Evolutionary conservation across 1,140 invertebrate genomes (phyloP).

Genomic region (Philopotamus ludificatus): DNA sequence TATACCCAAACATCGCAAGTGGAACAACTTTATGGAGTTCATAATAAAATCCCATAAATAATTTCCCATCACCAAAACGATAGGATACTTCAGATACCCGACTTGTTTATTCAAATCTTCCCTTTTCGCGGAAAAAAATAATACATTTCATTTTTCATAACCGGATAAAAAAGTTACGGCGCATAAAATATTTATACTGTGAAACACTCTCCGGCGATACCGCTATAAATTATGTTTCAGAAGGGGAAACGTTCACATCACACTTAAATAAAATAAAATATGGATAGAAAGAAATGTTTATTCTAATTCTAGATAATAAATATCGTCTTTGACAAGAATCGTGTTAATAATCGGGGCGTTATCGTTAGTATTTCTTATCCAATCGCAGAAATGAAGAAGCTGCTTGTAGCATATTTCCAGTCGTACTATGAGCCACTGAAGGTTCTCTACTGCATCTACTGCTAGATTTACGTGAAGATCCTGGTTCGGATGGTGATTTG

Average conservation of each 20-base stretch:
- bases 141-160: neutral
- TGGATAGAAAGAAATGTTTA: neutral
- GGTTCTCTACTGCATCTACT: slow-evolving; percentile 2
- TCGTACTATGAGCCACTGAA: slow-evolving; percentile 13
- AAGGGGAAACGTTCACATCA: neutral
- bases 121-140: neutral
- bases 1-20: too few relatives aligned
- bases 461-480: slow-evolving; percentile 19
- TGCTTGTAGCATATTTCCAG: slow-evolving; percentile 22
- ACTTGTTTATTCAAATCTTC: slow-evolving; percentile 15
- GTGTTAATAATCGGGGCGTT: neutral
- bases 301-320: too few relatives aligned
- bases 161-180: neutral
- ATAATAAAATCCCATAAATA: slow-evolving; percentile 1
- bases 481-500: slow-evolving; percentile 19
- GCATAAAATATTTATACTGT: too few relatives aligned
- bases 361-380: slow-evolving; percentile 34
- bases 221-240: neutral
- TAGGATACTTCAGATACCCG: neutral
- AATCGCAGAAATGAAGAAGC: slow-evolving; percentile 32
- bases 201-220: neutral
- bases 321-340: neutral
- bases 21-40: too few relatives aligned
- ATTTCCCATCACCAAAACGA: neutral
- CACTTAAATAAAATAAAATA: neutral